A percentile compares a stretch with the other conserved stretches of the same genome.
phyloP scores from a whole-genome alignment of 1,140 invertebrate genomes.

The Oedothorax gibbosus region DNA sequence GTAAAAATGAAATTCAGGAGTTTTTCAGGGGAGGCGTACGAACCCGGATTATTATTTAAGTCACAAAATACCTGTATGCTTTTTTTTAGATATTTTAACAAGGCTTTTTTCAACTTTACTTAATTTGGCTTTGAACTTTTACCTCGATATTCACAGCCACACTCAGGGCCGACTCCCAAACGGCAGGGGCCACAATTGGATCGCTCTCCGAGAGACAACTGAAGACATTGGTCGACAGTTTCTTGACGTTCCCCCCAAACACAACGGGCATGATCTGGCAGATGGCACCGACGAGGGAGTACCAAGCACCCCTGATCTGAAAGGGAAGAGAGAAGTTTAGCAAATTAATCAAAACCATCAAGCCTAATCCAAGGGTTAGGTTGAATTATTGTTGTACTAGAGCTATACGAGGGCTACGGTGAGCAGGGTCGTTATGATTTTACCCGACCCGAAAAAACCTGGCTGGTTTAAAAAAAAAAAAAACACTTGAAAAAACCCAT shows the following conservation, averaged over 20 bases:
- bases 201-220: slow-evolving; percentile 80
- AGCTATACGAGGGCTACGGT: too few species aligned
- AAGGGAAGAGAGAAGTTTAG: slow-evolving; percentile 46
- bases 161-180: slow-evolving; percentile 80
- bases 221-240: slow-evolving; percentile 75
- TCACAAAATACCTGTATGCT: too few species aligned
- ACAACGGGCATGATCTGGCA: slow-evolving; percentile 72
- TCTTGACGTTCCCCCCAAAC: slow-evolving; percentile 71
- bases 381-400: too few species aligned
- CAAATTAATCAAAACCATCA: neutral
- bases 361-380: neutral
- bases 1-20: too few species aligned
- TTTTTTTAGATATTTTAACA: too few species aligned
- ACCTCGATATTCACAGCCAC: slow-evolving; percentile 74
- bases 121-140: slow-evolving; percentile 29
- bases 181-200: slow-evolving; percentile 74
- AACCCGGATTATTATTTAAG: too few species aligned
- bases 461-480: too few species aligned
- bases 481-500: too few species aligned
- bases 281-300: slow-evolving; percentile 75
- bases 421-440: too few species aligned
- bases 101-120: too few species aligned
- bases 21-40: too few species aligned
- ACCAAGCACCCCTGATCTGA: slow-evolving; percentile 75
- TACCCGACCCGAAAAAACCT: too few species aligned